phyloP scores from a whole-genome alignment of 2,113 vertebrate species.

The Leptobrachium ailaonicum region DNA sequence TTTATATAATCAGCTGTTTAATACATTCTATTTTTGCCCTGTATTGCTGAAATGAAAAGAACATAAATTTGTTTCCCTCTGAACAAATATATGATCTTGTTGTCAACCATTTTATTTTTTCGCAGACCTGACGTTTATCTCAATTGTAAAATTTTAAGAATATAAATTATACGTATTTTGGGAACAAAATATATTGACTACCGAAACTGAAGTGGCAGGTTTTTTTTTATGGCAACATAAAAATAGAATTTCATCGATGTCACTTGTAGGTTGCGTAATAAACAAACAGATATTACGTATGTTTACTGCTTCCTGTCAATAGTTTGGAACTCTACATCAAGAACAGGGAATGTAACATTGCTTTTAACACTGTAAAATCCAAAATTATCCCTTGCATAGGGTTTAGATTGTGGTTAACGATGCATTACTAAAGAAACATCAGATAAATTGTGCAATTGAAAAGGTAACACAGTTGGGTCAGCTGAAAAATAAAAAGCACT shows the following conservation, averaged over 20 bases:
- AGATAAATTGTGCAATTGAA: constrained; percentile 61
- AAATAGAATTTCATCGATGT: constrained; percentile 56
- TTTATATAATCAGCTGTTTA: constrained; percentile 72
- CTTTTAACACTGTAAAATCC: constrained; percentile 31
- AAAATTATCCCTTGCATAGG: constrained; percentile 39
- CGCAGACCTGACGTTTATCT: constrained; percentile 64
- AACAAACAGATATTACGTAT: constrained; percentile 65
- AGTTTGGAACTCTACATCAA: constrained; percentile 73
- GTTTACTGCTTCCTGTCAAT: constrained; percentile 65
- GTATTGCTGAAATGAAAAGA: constrained; percentile 64
- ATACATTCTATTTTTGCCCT: constrained; percentile 66
- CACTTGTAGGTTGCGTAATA: constrained; percentile 62
- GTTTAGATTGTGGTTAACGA: constrained; percentile 57
- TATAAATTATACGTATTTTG: constrained; percentile 21
- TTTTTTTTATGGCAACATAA: neutral
- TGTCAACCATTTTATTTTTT: constrained; percentile 51
- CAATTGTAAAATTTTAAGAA: constrained; percentile 55
- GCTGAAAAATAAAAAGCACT: constrained; percentile 65
- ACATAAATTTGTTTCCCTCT: constrained; percentile 56
- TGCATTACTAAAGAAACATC: constrained; percentile 56
- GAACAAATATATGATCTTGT: constrained; percentile 57
- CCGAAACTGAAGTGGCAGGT: neutral
- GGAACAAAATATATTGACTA: constrained; percentile 33
- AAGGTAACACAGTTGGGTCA: constrained; percentile 63
- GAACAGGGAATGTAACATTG: constrained; percentile 65